phyloP scores from a whole-genome alignment of 2,113 vertebrate species.

The Cyprinodon tularosa region DNA sequence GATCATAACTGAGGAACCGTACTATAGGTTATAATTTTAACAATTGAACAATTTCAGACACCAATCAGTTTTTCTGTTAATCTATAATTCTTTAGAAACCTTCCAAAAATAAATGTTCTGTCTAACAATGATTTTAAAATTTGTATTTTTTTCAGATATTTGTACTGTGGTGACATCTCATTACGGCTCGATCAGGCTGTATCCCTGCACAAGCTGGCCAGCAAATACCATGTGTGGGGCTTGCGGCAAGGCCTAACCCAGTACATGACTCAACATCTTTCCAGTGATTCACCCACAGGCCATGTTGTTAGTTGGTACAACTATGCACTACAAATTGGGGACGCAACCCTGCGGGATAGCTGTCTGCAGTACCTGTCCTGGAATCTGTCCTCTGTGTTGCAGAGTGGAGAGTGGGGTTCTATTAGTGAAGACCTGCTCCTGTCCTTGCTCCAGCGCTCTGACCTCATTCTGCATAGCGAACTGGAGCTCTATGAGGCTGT shows the following conservation, averaged over 20 bases:
- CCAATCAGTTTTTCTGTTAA: no score
- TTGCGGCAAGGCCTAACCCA: constrained; percentile 90
- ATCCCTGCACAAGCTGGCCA: constrained; percentile 90
- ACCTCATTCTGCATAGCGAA: constrained; percentile 93
- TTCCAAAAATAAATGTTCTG: constrained; percentile 13
- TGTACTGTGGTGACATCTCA: constrained; percentile 92
- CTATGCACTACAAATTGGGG: constrained; percentile 87
- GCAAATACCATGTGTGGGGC: constrained; percentile 87
- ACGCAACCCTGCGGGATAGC: constrained; percentile 85
- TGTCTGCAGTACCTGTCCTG: constrained; percentile 96
- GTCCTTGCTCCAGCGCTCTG: constrained; percentile 90
- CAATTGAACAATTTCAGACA: no score
- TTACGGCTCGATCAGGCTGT: constrained; percentile 90
- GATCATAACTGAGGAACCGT: no score
- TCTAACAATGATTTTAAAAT: constrained; percentile 21
- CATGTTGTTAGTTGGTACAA: constrained; percentile 96
- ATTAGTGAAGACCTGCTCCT: constrained; percentile 89
- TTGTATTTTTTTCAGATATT: constrained; percentile 81
- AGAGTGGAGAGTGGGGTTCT: constrained; percentile 87
- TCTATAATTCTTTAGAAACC: neutral
- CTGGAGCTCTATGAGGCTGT: constrained; percentile 91
- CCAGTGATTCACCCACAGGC: constrained; percentile 87
- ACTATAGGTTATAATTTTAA: no score
- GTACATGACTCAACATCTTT: constrained; percentile 91
- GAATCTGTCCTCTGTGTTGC: constrained; percentile 92